These are phyloP conservation scores for Resseliella maxima DNA, from an alignment of 2,888 invertebrate species.

Conservation along the genomic window DNA sequence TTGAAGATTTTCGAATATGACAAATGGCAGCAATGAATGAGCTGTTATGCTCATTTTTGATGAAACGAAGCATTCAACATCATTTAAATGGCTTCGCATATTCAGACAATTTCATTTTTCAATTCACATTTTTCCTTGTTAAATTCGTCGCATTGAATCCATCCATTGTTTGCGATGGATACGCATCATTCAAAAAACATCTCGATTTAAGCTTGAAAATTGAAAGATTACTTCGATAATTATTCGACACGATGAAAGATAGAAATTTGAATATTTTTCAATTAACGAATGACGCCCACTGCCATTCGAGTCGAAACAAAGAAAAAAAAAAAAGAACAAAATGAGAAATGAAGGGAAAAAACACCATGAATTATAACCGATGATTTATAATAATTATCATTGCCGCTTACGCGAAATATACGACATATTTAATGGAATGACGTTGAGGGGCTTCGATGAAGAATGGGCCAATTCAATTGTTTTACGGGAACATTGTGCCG, in stretches of 20 bases:
- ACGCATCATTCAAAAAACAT: neutral
- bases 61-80: neutral
- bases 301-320: neutral
- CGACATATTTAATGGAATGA: neutral
- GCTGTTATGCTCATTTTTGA: neutral
- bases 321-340: no score
- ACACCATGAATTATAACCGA: conserved; percentile 1
- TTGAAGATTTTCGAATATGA: neutral
- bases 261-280: conserved; percentile 48
- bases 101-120: conserved; percentile 39
- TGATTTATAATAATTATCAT: conserved; percentile 46
- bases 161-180: neutral
- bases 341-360: no score
- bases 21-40: neutral
- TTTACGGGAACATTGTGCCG: neutral
- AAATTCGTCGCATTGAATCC: neutral
- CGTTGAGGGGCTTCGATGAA: neutral
- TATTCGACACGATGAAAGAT: neutral
- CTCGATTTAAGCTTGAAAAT: neutral
- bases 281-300: neutral
- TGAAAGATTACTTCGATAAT: conserved; percentile 23
- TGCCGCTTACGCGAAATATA: neutral
- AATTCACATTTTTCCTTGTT: neutral
- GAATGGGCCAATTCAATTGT: conserved; percentile 30
- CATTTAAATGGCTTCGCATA: neutral